phyloP scores from a whole-genome alignment of 2,113 vertebrate genomes.

The Ceratotherium simum region DNA sequence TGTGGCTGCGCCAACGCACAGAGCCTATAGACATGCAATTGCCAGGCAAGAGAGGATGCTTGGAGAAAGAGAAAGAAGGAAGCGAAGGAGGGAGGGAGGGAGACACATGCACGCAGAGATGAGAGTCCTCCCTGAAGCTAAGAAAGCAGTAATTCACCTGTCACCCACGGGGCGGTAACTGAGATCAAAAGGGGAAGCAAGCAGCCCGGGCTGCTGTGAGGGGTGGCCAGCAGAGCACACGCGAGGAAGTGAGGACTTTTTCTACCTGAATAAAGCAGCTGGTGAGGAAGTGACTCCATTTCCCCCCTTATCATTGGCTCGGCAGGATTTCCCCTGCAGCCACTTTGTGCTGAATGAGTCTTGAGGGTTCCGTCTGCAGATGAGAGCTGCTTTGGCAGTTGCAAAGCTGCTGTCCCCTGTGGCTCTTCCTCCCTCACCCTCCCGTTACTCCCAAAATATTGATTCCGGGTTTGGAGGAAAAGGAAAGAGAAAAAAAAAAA shows the following conservation, averaged over 20 bases:
- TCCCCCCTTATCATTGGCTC: constrained; percentile 87
- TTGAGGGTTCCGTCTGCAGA: constrained; percentile 81
- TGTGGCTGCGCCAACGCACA: fast-evolving
- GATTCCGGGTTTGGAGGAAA: constrained; percentile 36
- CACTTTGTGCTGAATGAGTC: constrained; percentile 87
- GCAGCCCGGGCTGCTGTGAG: constrained; percentile 44
- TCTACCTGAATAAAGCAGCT: constrained; percentile 90
- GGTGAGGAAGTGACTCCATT: constrained; percentile 92
- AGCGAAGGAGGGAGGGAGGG: background rate
- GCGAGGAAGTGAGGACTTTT: constrained; percentile 87
- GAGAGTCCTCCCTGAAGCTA: background rate
- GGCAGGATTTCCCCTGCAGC: constrained; percentile 91
- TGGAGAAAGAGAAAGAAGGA: background rate
- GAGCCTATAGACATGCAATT: background rate
- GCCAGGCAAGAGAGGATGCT: fast-evolving
- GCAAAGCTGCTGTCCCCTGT: constrained; percentile 40
- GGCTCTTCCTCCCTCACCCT: constrained; percentile 57
- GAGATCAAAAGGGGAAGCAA: constrained; percentile 70
- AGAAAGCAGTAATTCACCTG: background rate
- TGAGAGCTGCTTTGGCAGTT: constrained; percentile 66
- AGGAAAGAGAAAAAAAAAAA: constrained; percentile 30
- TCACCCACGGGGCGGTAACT: background rate
- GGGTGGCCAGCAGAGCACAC: constrained; percentile 77
- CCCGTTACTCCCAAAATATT: constrained; percentile 36
- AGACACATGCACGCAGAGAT: background rate